Evolutionary conservation across 2,797 vertebrate genomes (phyloP).

Genomic region (Manis javanica): DNA sequence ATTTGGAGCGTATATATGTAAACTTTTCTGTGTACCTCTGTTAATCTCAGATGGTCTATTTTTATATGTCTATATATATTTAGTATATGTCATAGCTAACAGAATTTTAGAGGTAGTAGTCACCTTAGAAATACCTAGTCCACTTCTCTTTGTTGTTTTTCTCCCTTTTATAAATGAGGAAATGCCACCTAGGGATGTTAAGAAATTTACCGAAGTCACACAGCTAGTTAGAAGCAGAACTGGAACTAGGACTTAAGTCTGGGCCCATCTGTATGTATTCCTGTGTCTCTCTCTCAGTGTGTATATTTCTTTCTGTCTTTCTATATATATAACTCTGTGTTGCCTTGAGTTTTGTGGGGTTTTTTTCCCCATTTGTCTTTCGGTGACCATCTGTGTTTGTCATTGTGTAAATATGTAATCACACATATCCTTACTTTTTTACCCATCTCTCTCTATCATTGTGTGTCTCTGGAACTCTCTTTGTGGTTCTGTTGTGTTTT

Average conservation of each 20-base stretch:
- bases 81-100: background rate
- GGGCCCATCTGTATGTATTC: background rate
- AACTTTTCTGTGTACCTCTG: background rate
- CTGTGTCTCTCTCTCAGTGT: background rate
- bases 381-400: background rate
- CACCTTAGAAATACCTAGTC: conserved; percentile 17
- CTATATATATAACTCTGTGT: background rate
- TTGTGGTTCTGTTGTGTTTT: conserved; percentile 8
- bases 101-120: conserved; percentile 5
- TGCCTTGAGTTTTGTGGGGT: background rate
- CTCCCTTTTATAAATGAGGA: conserved; percentile 51
- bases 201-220: conserved; percentile 28
- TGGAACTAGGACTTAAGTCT: conserved; percentile 20
- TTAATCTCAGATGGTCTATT: conserved; percentile 13
- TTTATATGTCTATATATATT: background rate
- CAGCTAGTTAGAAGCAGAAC: background rate
- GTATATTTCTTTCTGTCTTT: background rate
- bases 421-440: background rate
- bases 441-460: background rate
- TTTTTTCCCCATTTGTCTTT: conserved; percentile 9
- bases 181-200: conserved; percentile 48
- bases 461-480: background rate
- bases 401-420: background rate
- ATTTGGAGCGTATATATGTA: background rate
- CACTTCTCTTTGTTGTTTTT: conserved; percentile 5